Evolutionary conservation across 2,797 vertebrate genomes (phyloP), one percentile per base, ranked within the genome.

Genomic region (Alca torda): DNA sequence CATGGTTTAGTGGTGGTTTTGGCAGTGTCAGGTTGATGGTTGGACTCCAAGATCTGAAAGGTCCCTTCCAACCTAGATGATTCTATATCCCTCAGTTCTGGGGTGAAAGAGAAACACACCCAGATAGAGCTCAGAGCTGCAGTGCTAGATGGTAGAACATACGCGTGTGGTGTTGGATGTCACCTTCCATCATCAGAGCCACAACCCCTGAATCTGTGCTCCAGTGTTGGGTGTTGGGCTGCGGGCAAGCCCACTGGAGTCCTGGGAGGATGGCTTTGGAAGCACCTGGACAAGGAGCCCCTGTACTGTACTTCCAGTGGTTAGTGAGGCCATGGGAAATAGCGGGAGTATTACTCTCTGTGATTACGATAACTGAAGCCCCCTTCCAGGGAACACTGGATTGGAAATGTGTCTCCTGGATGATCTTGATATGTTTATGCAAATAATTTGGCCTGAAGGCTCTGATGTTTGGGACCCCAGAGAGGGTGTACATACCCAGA

Each of bases 181-280:
- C 50, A 21, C 24, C 65, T 59, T 63, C 33, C 28, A 3, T 12
- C 43, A 4, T 37, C 6, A n/a, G 20, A 81, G 45, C 54, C 3
- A 3, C 11, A 14, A 54, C 28, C 13, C 10, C 79, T 28, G 76
- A 37, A 51, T 30, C 33, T 51, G 46, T 48, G 35, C 30, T 43
- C 41, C 57, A 24, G 21, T 26, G 7, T 3, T 39, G 37, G 39
- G 11, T 82, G 39, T 60, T 73, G 39, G 33, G 51, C 80, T 78
- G 60, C 4, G 4, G 45, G 25, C 41, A 41, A 82, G 35, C 46
- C 41, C 72, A 24, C 54, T 11, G 0, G 0, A 48, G 59, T 57
- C 13, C 83, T 67, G 43, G 50, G 35, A 59, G 65, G 37, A 18
- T 24, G 53, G 30, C 56, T 82, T 41, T 65, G 61, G 80, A 60